Conservation (phyloP, 2,113 vertebrate genomes). For the Campylomormyrus numenius region DNA sequence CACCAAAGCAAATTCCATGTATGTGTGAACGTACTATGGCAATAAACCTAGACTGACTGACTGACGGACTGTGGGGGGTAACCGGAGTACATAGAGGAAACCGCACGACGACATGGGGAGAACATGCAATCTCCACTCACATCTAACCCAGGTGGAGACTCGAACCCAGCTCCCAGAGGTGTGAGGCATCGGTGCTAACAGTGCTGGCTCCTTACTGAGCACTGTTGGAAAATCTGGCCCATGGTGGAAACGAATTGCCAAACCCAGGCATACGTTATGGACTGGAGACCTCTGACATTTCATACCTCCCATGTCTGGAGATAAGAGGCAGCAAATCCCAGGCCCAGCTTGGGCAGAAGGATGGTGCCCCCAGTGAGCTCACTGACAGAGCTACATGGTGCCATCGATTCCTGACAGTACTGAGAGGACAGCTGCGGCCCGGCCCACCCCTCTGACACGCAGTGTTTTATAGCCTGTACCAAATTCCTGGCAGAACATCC, state of each 20-base stretch:
- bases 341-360: not conserved
- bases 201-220: not conserved
- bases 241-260: not conserved
- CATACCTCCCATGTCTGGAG: slow-evolving; percentile 8
- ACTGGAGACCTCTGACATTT: slow-evolving; percentile 12
- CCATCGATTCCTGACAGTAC: not conserved
- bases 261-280: not conserved
- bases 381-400: not conserved
- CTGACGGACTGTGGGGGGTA: too few species aligned
- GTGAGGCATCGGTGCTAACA: too few species aligned
- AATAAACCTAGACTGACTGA: too few species aligned
- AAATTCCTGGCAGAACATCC: not conserved
- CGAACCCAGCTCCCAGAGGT: too few species aligned
- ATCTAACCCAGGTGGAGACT: too few species aligned
- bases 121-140: too few species aligned
- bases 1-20: too few species aligned
- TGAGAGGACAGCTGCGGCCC: not conserved
- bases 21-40: too few species aligned
- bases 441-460: not conserved
- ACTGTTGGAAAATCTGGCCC: not conserved
- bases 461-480: not conserved
- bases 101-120: too few species aligned
- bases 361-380: not conserved
- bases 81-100: too few species aligned
- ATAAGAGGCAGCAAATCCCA: not conserved